Base-by-base conservation (phyloP, 2,797 vertebrate genomes). In the Rallus crepitans region DNA sequence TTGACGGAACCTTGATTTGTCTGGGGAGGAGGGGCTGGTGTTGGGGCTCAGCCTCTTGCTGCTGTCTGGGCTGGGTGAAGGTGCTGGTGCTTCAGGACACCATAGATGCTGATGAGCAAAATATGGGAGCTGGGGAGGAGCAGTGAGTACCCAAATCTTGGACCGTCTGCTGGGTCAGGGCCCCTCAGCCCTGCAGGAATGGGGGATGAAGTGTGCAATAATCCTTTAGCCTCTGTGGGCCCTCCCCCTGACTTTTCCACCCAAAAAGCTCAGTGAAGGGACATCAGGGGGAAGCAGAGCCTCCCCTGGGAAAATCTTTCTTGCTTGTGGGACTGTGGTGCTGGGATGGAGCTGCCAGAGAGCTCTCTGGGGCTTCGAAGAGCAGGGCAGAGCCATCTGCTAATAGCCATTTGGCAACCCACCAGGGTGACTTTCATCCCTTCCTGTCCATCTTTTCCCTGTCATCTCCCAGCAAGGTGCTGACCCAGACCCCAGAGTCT, bases 41-140 rank as follows among this genome's bases (percentile, higher is more conserved):
- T 55, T 42, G 78, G 24, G 45, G 59, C 56, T 82, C 53, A 56
- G 55, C 20, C 55, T 56, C 27, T 12, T 37, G 15, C 73, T 84
- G 90, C 40, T 42, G 63, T 33, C 47, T 9, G 24, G 42, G 11
- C 45, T 47, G 60, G 27, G 3, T 66, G 72, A 39, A 82, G 47
- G 31, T 60, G 42, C 14, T 23, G 25, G 31, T 20, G 40, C 53
- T 78, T 56, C 0, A 0, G 5, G 35, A 31, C 85, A 35, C 0
- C 3, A 64, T 48, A 81, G 72, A 40, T 59, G 56, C 79, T 88
- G 64, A 39, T 60, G 69, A 64, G 61, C 33, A 64, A 78, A 88
- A 61, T 31, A 12, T 53, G 45, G 31, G 72, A 88, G 35, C 80
- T 81, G 80, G 23, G 61, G 28, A 83, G 72, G 40, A 91, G 40